These are phyloP conservation scores for Hypsibius dujardini DNA, from an alignment of 1,140 invertebrate genomes.

Conservation along the genomic window DNA sequence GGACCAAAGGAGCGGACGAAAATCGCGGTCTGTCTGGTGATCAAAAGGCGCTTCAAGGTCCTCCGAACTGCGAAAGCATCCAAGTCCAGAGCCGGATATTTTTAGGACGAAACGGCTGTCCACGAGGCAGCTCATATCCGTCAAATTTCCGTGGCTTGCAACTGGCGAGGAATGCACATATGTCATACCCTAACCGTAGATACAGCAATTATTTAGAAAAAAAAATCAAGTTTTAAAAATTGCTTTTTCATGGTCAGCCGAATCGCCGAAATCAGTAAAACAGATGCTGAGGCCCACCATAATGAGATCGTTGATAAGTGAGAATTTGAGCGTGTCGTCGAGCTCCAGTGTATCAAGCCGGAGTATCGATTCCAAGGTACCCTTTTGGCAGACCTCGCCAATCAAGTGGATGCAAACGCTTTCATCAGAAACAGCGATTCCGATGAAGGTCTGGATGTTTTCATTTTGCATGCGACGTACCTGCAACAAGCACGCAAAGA, in stretches of 20 bases:
- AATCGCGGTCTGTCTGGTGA: background rate
- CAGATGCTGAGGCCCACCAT: background rate
- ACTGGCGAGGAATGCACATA: background rate
- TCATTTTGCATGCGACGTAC: background rate
- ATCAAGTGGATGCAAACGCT: background rate
- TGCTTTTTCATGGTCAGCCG: too few species aligned
- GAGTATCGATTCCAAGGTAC: background rate
- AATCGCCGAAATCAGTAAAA: too few species aligned
- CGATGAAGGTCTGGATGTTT: background rate
- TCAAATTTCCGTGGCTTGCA: background rate
- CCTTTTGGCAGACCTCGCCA: background rate
- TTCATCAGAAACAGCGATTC: background rate
- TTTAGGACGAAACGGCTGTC: slow-evolving; percentile 91
- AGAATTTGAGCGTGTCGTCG: background rate
- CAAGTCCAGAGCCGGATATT: slow-evolving; percentile 87
- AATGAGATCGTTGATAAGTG: background rate
- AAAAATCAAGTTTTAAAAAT: too few species aligned
- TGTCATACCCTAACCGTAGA: background rate
- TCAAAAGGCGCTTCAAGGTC: background rate
- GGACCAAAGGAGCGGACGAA: background rate
- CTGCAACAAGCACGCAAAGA: background rate
- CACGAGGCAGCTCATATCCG: slow-evolving; percentile 48
- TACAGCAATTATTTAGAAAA: too few species aligned
- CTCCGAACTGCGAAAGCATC: background rate
- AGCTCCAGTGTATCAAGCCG: background rate